Evolutionary conservation across 2,888 invertebrate genomes (phyloP), one percentile per base, ranked within the genome.

Genomic region (Chrysolina americana): DNA sequence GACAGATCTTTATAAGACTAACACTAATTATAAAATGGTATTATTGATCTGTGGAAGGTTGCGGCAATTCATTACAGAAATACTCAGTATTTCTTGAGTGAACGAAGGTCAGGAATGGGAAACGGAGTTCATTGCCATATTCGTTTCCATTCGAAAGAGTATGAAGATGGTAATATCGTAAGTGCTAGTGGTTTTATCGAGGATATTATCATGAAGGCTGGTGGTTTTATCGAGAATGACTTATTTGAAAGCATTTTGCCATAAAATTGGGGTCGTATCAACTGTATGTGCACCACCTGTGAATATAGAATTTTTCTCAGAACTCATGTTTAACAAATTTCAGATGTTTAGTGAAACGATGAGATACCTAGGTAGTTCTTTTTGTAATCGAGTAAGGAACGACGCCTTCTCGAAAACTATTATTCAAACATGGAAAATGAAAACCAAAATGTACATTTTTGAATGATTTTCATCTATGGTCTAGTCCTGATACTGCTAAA

Each of bases 11-110:
- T 59, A 36, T 28, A 28, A 59, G 59, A 17, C 36, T 17, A 50
- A 13, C 36, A 36, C 23, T 66, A 66, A 66, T 66, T 66, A 66
- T 66, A n/a, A 66, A 66, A 50, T 66, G 48, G 28, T 17, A 50
- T 66, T 36, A 66, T 50, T 66, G 66, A 23, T 44, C 28, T 48
- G 48, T 36, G 2, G 36, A 50, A 66, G 50, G 66, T 28, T 50
- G 28, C 9, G 56, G 36, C 50, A 56, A 23, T 53, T 47, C 41
- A 68, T 68, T 50, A 68, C 4, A 68, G n/a, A 59, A 36, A 59
- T 59, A 17, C 19, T 19, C 50, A 50, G 50, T n/a, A n/a, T 17
- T 50, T 50, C 19, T 50, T 19, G 17, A n/a, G 50, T 50, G 28
- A 28, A 59, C 17, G 59, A 59, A 59, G 59, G 59, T 59, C 59